phyloP scores from a whole-genome alignment of 2,113 vertebrate genomes.

The Micronycteris hirsuta region DNA sequence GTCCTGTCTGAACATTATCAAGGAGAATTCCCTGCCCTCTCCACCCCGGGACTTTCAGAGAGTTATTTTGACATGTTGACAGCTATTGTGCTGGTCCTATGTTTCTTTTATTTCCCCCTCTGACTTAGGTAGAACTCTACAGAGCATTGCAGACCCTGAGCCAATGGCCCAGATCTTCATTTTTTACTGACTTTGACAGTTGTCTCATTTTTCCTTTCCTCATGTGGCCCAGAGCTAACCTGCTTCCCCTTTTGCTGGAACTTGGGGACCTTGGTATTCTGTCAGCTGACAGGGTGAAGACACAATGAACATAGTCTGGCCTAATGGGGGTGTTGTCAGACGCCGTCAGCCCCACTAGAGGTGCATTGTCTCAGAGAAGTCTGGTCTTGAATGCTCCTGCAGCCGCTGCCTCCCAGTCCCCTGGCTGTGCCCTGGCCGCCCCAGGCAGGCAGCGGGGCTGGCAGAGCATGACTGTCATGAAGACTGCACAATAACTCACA shows the following conservation, averaged over 20 bases:
- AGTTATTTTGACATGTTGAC: constrained; percentile 33
- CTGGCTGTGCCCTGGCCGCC: background rate
- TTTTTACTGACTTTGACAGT: constrained; percentile 63
- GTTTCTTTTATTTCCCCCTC: constrained; percentile 51
- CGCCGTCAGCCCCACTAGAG: background rate
- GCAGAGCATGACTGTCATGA: background rate
- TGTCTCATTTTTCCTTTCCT: constrained; percentile 21
- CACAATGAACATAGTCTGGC: background rate
- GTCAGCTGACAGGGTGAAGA: constrained; percentile 45
- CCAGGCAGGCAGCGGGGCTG: background rate
- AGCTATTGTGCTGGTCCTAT: constrained; percentile 8
- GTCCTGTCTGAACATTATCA: background rate
- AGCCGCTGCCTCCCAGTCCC: background rate
- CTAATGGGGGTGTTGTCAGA: constrained; percentile 48
- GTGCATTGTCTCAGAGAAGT: background rate
- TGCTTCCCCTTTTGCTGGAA: background rate
- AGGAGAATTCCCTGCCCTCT: constrained; percentile 4
- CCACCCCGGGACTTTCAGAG: constrained; percentile 1
- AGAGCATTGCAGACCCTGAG: constrained; percentile 38
- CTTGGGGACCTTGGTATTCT: background rate
- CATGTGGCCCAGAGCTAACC: background rate
- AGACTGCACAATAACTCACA: constrained; percentile 30
- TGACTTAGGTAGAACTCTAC: constrained; percentile 46
- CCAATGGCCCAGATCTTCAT: constrained; percentile 62
- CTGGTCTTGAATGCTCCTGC: background rate